phyloP scores from a whole-genome alignment of 2,888 invertebrate genomes.

The Acleris cristana region DNA sequence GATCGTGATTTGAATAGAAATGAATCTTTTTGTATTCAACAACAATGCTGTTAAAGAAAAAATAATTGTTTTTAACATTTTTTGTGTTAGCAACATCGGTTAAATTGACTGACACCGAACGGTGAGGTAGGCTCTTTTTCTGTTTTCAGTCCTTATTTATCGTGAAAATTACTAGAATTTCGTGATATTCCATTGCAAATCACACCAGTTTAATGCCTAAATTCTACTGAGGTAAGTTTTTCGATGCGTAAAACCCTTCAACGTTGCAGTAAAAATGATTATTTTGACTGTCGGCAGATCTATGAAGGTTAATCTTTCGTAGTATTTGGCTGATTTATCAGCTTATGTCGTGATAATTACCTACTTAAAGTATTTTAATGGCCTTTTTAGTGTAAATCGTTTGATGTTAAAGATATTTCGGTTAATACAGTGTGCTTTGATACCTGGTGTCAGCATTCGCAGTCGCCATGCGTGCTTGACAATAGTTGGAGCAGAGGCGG shows the following conservation, averaged over 20 bases:
- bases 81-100: conserved; percentile 55
- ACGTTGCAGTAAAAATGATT: conserved; percentile 40
- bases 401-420: neutral
- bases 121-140: conserved; percentile 83
- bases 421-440: neutral
- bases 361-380: conserved; percentile 1
- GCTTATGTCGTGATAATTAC: conserved; percentile 15
- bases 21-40: neutral
- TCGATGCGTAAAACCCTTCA: conserved; percentile 22
- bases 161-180: conserved; percentile 74
- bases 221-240: conserved; percentile 75
- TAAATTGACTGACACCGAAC: conserved; percentile 81
- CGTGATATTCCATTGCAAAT: conserved; percentile 65
- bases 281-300: conserved; percentile 72
- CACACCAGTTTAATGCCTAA: conserved; percentile 78
- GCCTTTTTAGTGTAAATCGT: neutral
- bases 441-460: conserved; percentile 27
- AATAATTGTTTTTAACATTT: conserved; percentile 31
- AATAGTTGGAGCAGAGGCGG: conserved; percentile 46
- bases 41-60: neutral
- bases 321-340: conserved; percentile 47
- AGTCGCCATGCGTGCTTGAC: conserved; percentile 78
- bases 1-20: neutral
- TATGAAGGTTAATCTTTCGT: conserved; percentile 71
- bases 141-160: conserved; percentile 81